Evolutionary conservation across 2,113 vertebrate species (phyloP), one percentile per base, ranked within the genome.

Genomic region (Erythrocebus patas): DNA sequence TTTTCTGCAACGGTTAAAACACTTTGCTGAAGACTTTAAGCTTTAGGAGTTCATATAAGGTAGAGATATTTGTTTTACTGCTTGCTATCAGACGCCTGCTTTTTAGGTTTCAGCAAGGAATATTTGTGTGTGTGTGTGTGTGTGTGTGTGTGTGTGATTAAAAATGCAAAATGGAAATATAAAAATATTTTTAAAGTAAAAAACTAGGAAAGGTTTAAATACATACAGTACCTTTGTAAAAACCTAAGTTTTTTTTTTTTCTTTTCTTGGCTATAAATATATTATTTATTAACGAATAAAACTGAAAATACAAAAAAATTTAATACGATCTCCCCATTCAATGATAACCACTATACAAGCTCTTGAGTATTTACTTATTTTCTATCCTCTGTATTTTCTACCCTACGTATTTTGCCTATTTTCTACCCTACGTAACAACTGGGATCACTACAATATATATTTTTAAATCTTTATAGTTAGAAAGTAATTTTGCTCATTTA

Each of bases 41-140:
- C 98, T 97, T 97, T 96, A 96, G 79, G 87, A 98, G 88, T 76
- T 93, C 88, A 97, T 12, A 86, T 91, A 98, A 98, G 4, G 45
- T 52, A 84, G 92, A 97, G 10, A 95, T 82, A 97, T 94, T 96
- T 88, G 25, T 45, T 94, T 93, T 78, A 87, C 35, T 88, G 70
- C 20, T 78, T 64, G 61, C 59, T 64, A 78, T 68, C n/a, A 93
- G n/a, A 89, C 5, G 55, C 23, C 20, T 55, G 2, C 40, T 93
- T 82, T 91, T 73, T 22, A 96, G 93, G 66, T 88, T 94, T 92
- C 82, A 94, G 50, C 40, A 88, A 97, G 96, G 79, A 94, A 70
- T 93, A 98, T 95, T 92, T 76, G 27, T 86, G 13, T 66, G 38
- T 64, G 22, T 64, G 22, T 48, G n/a, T 27, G 6, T 14, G 23